A percentile compares a stretch with the other conserved stretches of the same genome.
Evolutionary conservation across 53 echinoderm and acorn worm genomes (phyloP).

Genomic region (Astropecten irregularis): DNA sequence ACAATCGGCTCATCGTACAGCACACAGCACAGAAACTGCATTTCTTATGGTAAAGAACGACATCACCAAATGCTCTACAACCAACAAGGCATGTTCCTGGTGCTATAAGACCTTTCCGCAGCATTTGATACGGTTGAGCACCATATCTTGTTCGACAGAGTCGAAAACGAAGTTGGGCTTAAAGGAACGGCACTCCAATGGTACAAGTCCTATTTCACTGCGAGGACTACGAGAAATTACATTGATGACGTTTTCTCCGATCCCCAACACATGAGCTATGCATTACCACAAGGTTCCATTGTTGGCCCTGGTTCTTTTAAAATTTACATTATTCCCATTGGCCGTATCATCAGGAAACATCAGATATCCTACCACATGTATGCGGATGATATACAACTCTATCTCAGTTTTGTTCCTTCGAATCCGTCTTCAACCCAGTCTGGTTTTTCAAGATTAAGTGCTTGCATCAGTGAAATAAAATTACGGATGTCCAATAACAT

Average conservation of each 20-base stretch:
- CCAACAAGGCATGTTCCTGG: constrained; percentile 4
- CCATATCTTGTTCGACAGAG: not conserved
- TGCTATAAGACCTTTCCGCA: not conserved
- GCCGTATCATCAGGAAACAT: constrained; percentile 25
- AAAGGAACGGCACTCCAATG: not conserved
- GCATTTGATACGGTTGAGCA: constrained; percentile 31
- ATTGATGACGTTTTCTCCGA: constrained; percentile 2
- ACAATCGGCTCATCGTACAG: not conserved
- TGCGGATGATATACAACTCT: not conserved
- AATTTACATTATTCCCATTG: constrained; percentile 1
- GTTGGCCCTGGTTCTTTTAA: constrained; percentile 13
- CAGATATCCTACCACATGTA: constrained; percentile 7
- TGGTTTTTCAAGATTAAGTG: constrained; percentile 18
- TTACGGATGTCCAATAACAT: constrained; percentile 7
- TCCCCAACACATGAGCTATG: not conserved
- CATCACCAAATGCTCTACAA: not conserved
- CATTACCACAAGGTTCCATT: constrained; percentile 20
- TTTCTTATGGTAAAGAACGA: not conserved
- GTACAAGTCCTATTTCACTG: not conserved
- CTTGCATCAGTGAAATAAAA: constrained; percentile 30
- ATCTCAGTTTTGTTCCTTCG: not conserved
- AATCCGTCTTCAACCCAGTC: constrained; percentile 26
- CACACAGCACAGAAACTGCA: not conserved
- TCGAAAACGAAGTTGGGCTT: not conserved
- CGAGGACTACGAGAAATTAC: not conserved